Evolutionary conservation across 2,888 invertebrate genomes (phyloP).

Genomic region (Scaptodrosophila latifasciaeformis): DNA sequence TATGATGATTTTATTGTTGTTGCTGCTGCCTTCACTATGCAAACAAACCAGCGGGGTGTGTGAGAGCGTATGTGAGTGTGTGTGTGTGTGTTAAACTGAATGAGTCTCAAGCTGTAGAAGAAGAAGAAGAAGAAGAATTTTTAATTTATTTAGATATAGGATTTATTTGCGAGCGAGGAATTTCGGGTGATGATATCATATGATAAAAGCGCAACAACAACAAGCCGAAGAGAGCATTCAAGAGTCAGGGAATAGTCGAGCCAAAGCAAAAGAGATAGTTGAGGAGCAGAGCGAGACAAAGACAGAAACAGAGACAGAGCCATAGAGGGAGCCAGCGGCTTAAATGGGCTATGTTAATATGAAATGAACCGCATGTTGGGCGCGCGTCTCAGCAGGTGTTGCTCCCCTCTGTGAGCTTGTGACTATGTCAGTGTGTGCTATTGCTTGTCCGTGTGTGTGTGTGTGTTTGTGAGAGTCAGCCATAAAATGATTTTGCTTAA

Average conservation of each 20-base stretch:
- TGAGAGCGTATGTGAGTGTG: background rate
- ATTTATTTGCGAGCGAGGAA: constrained; percentile 71
- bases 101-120: constrained; percentile 17
- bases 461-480: constrained; percentile 41
- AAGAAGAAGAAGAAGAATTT: constrained; percentile 45
- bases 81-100: constrained; percentile 7
- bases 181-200: constrained; percentile 73
- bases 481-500: constrained; percentile 63
- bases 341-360: background rate
- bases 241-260: constrained; percentile 3
- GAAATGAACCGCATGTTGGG: constrained; percentile 5
- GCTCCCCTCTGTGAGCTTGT: constrained; percentile 20
- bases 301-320: constrained; percentile 1
- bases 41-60: background rate
- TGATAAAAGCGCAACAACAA: constrained; percentile 67
- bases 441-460: background rate
- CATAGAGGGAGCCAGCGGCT: background rate
- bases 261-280: constrained; percentile 18
- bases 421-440: background rate
- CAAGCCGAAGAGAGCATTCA: constrained; percentile 18
- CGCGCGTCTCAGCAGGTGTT: constrained; percentile 69
- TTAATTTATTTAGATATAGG: constrained; percentile 63
- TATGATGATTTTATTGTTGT: constrained; percentile 17
- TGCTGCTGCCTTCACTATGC: no score
- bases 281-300: no score